Percentiles rank a stretch among this genome's conserved stretches.
These are phyloP conservation scores for Telmatochromis sp. DNA, from an alignment of 2,113 vertebrate species.

Conservation along the genomic window DNA sequence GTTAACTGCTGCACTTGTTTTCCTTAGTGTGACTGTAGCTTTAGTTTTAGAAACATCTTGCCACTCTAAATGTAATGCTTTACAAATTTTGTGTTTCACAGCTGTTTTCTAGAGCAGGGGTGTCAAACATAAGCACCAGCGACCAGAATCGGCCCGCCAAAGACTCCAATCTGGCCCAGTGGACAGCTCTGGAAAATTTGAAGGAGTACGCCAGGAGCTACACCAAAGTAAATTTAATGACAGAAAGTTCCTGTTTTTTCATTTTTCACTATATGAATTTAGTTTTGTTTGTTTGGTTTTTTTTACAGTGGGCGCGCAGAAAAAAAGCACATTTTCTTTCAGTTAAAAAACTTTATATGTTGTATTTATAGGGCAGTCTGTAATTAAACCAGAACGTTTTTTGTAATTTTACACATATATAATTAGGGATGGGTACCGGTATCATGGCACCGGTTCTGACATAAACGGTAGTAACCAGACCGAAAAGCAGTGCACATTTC, in stretches of 20 bases:
- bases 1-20: background rate
- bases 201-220: background rate
- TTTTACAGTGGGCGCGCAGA: background rate
- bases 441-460: no score
- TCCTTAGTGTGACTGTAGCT: background rate
- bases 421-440: background rate
- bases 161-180: background rate
- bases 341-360: background rate
- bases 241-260: background rate
- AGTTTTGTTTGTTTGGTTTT: fast-evolving
- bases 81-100: background rate
- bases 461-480: no score
- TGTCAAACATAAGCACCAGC: background rate
- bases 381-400: background rate
- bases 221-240: background rate
- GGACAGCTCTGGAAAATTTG: background rate
- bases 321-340: background rate
- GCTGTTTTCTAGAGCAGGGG: background rate
- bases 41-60: background rate
- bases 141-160: background rate
- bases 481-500: no score
- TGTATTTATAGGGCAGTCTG: background rate
- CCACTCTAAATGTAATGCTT: background rate
- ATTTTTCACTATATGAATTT: background rate
- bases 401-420: background rate